These are phyloP conservation scores for Morus bassanus DNA, from an alignment of 2,797 vertebrate species.

Conservation along the genomic window DNA sequence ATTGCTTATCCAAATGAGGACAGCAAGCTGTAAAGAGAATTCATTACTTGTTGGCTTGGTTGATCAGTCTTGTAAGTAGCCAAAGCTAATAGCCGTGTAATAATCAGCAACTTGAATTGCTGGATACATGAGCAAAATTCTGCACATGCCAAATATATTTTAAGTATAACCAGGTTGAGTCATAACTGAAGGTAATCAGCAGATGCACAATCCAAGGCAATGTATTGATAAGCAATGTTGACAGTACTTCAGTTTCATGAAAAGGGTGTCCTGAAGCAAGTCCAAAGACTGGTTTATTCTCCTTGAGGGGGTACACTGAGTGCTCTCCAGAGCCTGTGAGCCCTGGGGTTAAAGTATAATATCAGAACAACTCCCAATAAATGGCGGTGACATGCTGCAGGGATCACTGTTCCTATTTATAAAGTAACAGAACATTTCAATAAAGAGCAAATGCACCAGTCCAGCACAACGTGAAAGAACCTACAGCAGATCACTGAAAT, in stretches of 20 bases:
- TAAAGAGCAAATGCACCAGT: background rate
- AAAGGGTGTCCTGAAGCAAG: background rate
- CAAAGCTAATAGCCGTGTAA: background rate
- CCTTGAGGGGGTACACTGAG: background rate
- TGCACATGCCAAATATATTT: background rate
- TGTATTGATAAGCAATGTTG: background rate
- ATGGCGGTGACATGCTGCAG: background rate
- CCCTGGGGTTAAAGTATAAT: background rate
- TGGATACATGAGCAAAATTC: background rate
- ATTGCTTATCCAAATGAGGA: constrained; percentile 28
- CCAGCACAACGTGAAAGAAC: background rate
- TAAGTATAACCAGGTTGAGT: background rate
- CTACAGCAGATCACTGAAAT: background rate
- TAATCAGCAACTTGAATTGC: background rate
- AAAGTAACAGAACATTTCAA: background rate
- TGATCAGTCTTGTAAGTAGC: background rate
- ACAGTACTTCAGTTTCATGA: background rate
- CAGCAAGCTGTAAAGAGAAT: constrained; percentile 15
- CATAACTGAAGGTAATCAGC: background rate
- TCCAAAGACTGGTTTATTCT: background rate
- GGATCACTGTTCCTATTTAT: background rate
- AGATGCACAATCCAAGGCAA: background rate
- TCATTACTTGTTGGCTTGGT: constrained; percentile 6
- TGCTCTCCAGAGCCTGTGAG: background rate
- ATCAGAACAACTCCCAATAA: background rate